Base-by-base conservation (phyloP, 2,797 vertebrate genomes). In the Odontamblyopus rebecca region DNA sequence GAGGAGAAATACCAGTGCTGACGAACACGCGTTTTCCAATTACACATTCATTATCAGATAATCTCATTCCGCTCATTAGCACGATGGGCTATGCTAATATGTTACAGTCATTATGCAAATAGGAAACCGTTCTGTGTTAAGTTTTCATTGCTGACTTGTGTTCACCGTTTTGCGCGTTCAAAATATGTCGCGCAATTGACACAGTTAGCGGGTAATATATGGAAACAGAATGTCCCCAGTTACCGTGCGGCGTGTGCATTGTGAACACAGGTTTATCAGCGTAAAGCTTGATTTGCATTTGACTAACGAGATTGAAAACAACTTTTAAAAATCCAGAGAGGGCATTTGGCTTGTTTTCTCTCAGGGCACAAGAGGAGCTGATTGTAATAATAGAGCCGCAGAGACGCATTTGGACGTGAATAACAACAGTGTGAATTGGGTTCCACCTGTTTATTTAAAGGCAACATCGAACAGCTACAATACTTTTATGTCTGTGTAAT, bases 21-120 rank as follows among this genome's bases (percentile, higher is more conserved):
- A 72, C 30, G 65, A 71, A 79, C 51, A 67, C 57, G 64, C 15
- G 12, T 72, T 67, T 66, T 69, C 32, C 53, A 79, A 82, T 77
- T 73, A 72, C 56, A 27, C 68, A 73, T 74, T 6, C 54, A 78
- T 86, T 59, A 73, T 82, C 68, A 66, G 67, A 75, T 77, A 59
- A 80, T 80, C 77, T 67, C 54, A 73, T 75, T 71, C 71, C 57
- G 50, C 77, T 67, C 54, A 72, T 75, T 73, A 76, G 57, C 51
- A 62, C 13, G 26, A 60, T 69, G 60, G 59, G 9, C 48, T 74
- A 51, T 71, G 65, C 73, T 74, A 68, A 82, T 73, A 72, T 70
- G 70, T 65, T 61, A 72, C 48, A 8, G 69, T 69, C 32, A 80
- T 84, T 78, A 79, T 67, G 68, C 63, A 74, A 79, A 67, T 75